Evolutionary conservation across 2,113 vertebrate genomes (phyloP).

Genomic region (Sterna hirundo): DNA sequence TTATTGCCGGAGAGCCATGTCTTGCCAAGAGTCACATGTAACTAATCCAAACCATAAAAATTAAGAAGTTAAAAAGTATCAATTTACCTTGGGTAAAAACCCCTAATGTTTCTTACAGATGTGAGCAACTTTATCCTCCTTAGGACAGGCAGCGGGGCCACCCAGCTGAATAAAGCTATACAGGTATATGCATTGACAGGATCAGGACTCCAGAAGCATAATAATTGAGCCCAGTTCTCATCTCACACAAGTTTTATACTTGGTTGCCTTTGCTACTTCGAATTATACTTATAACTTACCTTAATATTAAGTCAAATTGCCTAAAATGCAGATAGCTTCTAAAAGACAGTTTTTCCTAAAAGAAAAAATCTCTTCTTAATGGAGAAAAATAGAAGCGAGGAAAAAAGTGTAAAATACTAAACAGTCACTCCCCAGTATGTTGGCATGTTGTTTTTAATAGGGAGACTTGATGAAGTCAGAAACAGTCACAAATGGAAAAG

Average conservation of each 20-base stretch:
- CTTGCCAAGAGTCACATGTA: not conserved
- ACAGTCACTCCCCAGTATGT: not conserved
- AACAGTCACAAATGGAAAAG: not conserved
- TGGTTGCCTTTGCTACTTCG: not conserved
- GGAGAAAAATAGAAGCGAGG: not conserved
- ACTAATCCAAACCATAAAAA: not conserved
- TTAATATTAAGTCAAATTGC: not conserved
- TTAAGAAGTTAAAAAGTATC: not conserved
- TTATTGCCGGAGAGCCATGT: not conserved
- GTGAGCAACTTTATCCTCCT: not conserved
- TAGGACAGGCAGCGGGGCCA: not conserved
- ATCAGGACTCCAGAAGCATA: not conserved
- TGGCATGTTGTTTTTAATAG: not conserved
- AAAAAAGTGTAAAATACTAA: not conserved
- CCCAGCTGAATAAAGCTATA: not conserved
- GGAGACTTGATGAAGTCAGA: not conserved
- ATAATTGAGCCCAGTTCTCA: not conserved
- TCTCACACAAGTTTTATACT: not conserved
- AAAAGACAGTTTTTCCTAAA: not conserved
- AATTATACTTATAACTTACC: not conserved
- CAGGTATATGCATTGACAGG: not conserved
- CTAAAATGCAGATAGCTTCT: not conserved
- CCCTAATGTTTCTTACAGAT: not conserved
- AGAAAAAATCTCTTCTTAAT: not conserved
- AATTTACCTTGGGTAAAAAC: not conserved